Conservation (phyloP, 2,113 vertebrate genomes). For the Hiodon tergisus region DNA sequence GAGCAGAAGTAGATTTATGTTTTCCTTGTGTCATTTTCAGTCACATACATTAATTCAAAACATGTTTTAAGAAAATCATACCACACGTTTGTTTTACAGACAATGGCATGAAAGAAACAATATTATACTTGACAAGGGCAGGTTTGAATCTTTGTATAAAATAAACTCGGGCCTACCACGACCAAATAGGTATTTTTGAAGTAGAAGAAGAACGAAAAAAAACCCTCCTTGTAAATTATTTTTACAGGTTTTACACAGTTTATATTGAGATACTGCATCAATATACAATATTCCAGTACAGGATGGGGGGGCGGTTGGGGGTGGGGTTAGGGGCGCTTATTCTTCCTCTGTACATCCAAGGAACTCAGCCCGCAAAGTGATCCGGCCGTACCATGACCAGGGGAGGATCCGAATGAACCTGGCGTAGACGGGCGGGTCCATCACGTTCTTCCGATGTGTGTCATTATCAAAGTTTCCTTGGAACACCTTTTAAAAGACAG, state of each 20-base stretch:
- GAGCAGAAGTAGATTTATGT: too few relatives aligned
- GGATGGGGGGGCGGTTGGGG: slow-evolving; percentile 35
- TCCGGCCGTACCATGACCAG: slow-evolving; percentile 97
- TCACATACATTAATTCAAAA: slow-evolving; percentile 35
- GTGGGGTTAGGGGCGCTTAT: slow-evolving; percentile 52
- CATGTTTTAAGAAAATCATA: slow-evolving; percentile 51
- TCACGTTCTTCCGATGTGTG: slow-evolving; percentile 96
- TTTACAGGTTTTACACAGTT: slow-evolving; percentile 82
- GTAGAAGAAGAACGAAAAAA: slow-evolving; percentile 55
- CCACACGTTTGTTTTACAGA: slow-evolving; percentile 30
- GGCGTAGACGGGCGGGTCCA: slow-evolving; percentile 85
- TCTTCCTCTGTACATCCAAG: slow-evolving; percentile 89
- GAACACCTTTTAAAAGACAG: slow-evolving; percentile 73
- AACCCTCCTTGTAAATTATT: slow-evolving; percentile 59
- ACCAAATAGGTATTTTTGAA: slow-evolving; percentile 71
- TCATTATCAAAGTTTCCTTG: slow-evolving; percentile 99
- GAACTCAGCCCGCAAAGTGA: slow-evolving; percentile 90
- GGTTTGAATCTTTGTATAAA: slow-evolving; percentile 79
- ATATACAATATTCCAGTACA: slow-evolving; percentile 44
- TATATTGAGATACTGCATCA: slow-evolving; percentile 61
- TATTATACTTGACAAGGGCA: slow-evolving; percentile 61
- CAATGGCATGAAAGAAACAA: slow-evolving; percentile 32
- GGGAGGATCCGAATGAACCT: slow-evolving; percentile 86
- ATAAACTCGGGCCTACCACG: slow-evolving; percentile 77
- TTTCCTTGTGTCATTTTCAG: too few relatives aligned